A percentile compares a stretch with the other conserved stretches of the same genome.
Conservation (phyloP, 2,888 invertebrate species). For the Himalopsyche kuldschensis region DNA sequence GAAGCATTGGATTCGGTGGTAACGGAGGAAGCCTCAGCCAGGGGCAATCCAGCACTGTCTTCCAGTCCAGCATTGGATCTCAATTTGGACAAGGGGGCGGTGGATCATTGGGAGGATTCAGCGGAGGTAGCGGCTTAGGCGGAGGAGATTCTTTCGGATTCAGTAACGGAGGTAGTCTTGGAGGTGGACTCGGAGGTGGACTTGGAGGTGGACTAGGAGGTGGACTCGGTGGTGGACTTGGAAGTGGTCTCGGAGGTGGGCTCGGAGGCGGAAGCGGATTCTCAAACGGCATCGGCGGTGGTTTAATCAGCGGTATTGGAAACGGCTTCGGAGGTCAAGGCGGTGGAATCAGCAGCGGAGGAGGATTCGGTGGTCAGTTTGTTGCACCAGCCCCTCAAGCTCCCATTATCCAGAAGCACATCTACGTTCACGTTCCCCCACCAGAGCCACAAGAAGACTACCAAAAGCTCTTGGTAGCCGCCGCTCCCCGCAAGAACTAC, state of each 20-base stretch:
- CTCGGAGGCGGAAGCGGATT: slow-evolving; percentile 35
- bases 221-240: background rate
- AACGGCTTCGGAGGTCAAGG: slow-evolving; percentile 36
- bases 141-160: background rate
- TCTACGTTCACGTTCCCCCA: slow-evolving; percentile 82
- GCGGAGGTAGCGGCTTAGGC: slow-evolving; percentile 6
- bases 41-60: background rate
- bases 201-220: slow-evolving; percentile 11
- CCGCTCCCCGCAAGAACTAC: slow-evolving; percentile 76
- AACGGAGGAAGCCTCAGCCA: background rate
- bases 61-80: background rate
- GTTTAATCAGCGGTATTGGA: background rate
- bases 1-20: background rate
- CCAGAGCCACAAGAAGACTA: slow-evolving; percentile 76
- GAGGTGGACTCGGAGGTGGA: slow-evolving; percentile 15
- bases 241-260: slow-evolving; percentile 25
- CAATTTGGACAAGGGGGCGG: background rate
- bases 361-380: slow-evolving; percentile 43
- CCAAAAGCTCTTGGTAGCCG: slow-evolving; percentile 65
- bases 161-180: background rate
- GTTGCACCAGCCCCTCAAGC: slow-evolving; percentile 46
- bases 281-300: slow-evolving; percentile 23
- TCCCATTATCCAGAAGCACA: slow-evolving; percentile 75
- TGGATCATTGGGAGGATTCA: background rate
- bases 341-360: background rate